Evolutionary conservation across 2,888 invertebrate genomes (phyloP), one percentile per base, ranked within the genome.

Genomic region (Trilocha varians): DNA sequence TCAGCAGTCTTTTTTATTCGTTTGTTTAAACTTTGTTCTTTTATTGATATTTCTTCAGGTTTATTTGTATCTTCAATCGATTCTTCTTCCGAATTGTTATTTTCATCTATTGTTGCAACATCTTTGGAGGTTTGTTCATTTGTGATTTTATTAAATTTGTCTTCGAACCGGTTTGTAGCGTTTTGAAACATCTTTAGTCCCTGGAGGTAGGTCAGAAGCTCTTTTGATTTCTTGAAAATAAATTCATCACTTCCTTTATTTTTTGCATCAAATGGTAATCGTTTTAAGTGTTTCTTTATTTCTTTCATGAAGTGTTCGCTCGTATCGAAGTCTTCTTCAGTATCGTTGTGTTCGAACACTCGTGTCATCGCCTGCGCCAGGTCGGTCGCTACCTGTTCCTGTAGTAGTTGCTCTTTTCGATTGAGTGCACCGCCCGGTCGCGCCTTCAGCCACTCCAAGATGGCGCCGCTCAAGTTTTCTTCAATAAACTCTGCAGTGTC

Each of bases 371-470:
- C 48, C 40, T 50, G 44, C 3, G 48, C 53, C 6, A 59, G 39
- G 9, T 52, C 49, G 16, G 44, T 38, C 15, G 55, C 36, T 16
- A 50, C 15, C 3, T 49, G 36, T 38, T 59, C 53, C 41, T 53
- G 50, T 5, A 41, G 18, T 15, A 33, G 41, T 44, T 46, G 55
- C 1, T 59, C 55, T 11, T 15, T 14, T 11, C 40, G 32, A 14
- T 41, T 44, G 38, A 34, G 43, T 13, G 37, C 38, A 36, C 52
- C 44, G 37, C 54, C 40, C 1, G 57, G 49, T 16, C 48, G 42
- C 16, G 42, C 36, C 46, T 48, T 57, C 9, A 66, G 13, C 62
- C 62, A 65, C 36, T 57, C 53, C 8, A 45, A 33, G 42, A 64
- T 47, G 5, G 41, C 52, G 34, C 45, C 50, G 35, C 40, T 39